Conservation (phyloP, 1,140 invertebrate genomes). For the Aphaenogaster rudis region DNA sequence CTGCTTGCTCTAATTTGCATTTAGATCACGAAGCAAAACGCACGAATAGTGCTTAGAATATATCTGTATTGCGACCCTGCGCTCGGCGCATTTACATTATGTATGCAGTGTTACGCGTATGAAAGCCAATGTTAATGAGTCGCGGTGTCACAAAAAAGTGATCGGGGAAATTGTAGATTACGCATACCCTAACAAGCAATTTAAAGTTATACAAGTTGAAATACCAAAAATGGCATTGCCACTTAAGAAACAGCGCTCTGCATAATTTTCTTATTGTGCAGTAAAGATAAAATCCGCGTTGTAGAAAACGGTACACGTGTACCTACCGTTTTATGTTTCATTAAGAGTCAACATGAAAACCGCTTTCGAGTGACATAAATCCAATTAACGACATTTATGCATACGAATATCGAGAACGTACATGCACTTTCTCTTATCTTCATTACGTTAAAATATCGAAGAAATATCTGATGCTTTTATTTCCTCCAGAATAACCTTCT, state of each 20-base stretch:
- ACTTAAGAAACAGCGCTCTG: not conserved
- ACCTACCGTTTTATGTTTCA: conserved; percentile 19
- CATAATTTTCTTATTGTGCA: conserved; percentile 9
- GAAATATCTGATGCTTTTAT: conserved; percentile 4
- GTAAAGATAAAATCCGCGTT: not conserved
- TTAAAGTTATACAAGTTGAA: conserved; percentile 28
- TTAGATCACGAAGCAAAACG: not conserved
- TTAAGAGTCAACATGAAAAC: not conserved
- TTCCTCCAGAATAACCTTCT: not conserved
- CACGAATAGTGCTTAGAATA: not conserved
- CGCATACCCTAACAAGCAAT: not conserved
- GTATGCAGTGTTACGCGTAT: not conserved
- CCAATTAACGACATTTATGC: conserved; percentile 34
- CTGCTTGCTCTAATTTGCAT: conserved; percentile 17
- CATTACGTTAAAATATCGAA: not conserved
- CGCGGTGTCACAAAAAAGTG: conserved; percentile 20
- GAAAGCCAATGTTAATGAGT: conserved; percentile 47
- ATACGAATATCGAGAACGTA: not conserved
- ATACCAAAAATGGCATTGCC: not conserved
- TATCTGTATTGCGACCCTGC: not conserved
- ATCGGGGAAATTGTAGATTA: conserved; percentile 59
- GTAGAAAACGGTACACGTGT: conserved; percentile 9
- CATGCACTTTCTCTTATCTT: conserved; percentile 17
- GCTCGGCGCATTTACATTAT: conserved; percentile 36
- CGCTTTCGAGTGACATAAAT: conserved; percentile 34